Conservation (phyloP, 2,113 vertebrate genomes). For the Naja naja region DNA sequence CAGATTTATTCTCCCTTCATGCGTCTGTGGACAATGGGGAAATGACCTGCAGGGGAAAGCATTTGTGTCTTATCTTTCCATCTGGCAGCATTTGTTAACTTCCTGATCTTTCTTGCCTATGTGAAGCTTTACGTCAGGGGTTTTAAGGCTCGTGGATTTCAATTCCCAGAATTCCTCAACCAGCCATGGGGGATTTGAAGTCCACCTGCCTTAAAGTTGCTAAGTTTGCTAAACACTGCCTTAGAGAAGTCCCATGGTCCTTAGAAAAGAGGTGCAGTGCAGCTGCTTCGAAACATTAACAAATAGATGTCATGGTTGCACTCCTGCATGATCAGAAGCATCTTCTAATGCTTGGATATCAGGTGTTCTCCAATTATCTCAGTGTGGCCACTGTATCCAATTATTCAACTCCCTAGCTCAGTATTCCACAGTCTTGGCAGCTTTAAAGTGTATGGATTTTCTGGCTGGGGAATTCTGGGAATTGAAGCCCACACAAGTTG, state of each 20-base stretch:
- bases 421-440: not conserved
- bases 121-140: not conserved
- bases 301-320: not conserved
- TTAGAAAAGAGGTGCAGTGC: not conserved
- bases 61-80: not conserved
- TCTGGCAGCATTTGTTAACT: not conserved
- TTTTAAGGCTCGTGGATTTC: not conserved
- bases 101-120: not conserved
- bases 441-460: not conserved
- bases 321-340: not conserved
- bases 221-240: not conserved
- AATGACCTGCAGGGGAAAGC: not conserved
- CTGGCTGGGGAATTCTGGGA: not conserved
- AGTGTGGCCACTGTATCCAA: not conserved
- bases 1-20: not conserved
- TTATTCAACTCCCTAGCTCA: not conserved
- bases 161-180: not conserved
- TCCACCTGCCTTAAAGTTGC: not conserved
- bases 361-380: not conserved
- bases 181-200: not conserved
- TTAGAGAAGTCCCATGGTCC: not conserved
- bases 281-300: not conserved
- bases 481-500: not conserved
- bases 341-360: not conserved
- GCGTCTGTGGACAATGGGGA: not conserved